Conservation (phyloP, 2,888 invertebrate genomes). For the Thymelicus sylvestris region DNA sequence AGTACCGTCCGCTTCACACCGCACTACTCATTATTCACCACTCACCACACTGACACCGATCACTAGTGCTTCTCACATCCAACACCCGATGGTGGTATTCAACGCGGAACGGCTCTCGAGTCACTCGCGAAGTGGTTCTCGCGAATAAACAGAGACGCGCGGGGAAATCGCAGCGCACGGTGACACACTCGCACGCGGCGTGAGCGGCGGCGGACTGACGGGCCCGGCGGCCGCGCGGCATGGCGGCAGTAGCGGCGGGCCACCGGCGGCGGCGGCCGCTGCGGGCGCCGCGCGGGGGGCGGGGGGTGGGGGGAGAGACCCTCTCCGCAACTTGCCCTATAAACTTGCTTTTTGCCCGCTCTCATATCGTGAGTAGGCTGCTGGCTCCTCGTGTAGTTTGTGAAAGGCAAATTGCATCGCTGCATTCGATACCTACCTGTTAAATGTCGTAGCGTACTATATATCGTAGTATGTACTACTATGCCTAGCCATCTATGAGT, state of each 20-base stretch:
- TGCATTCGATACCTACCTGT: conserved; percentile 39
- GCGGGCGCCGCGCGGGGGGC: conserved; percentile 41
- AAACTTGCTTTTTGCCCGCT: conserved; percentile 71
- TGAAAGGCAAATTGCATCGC: conserved; percentile 68
- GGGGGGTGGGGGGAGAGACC: conserved; percentile 51
- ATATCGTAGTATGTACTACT: neutral
- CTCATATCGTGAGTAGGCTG: conserved; percentile 66
- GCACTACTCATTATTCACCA: conserved; percentile 51
- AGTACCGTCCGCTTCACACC: conserved; percentile 59
- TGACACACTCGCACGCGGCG: conserved; percentile 38
- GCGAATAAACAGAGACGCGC: conserved; percentile 53
- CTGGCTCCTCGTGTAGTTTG: conserved; percentile 62
- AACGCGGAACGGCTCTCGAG: conserved; percentile 49
- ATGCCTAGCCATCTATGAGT: neutral
- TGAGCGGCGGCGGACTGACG: conserved; percentile 53
- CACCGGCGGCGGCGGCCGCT: too few species aligned
- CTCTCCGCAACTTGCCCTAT: conserved; percentile 67
- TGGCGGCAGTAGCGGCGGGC: conserved; percentile 24
- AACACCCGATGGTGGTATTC: conserved; percentile 49
- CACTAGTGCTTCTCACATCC: conserved; percentile 39
- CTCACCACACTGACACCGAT: conserved; percentile 46
- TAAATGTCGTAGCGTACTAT: conserved; percentile 15
- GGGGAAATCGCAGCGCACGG: conserved; percentile 47
- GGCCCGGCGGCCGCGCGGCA: conserved; percentile 43
- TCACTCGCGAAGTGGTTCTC: conserved; percentile 53